These are phyloP conservation scores for Collichthys lucidus DNA, from an alignment of 2,113 vertebrate genomes.

Conservation along the genomic window DNA sequence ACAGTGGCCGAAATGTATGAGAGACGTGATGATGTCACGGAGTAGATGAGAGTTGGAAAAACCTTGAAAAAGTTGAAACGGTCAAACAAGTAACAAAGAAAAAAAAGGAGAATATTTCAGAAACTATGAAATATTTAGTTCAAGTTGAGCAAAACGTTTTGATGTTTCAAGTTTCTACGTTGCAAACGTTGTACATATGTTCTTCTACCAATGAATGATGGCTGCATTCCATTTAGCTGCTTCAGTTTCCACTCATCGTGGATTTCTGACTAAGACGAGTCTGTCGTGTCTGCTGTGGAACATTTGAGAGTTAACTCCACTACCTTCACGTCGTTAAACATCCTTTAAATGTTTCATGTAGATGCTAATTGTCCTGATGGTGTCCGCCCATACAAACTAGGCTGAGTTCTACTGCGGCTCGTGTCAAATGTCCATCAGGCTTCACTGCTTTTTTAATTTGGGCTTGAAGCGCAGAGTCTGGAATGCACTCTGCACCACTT, in stretches of 20 bases:
- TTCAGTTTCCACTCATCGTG: neutral
- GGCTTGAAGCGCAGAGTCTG: slow-evolving; percentile 95
- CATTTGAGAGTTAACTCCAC: neutral
- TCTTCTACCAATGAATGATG: neutral
- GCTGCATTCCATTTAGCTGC: slow-evolving; percentile 10
- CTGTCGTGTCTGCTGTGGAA: neutral
- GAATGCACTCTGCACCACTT: slow-evolving; percentile 95
- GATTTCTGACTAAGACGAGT: neutral
- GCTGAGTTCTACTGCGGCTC: neutral
- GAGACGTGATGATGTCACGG: no score
- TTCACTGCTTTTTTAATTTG: slow-evolving; percentile 87
- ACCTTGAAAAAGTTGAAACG: no score
- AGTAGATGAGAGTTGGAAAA: no score
- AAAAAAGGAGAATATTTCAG: no score
- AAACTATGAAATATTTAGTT: no score
- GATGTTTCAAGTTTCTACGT: no score
- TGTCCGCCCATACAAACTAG: slow-evolving; percentile 2
- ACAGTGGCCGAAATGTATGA: no score
- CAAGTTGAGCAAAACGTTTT: no score
- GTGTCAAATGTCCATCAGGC: slow-evolving; percentile 54
- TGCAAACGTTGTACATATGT: no score
- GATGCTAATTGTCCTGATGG: neutral
- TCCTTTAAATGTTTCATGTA: neutral
- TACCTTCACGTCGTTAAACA: slow-evolving; percentile 11
- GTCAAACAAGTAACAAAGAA: no score